These are phyloP conservation scores for Eurystomus glaucurus DNA, from an alignment of 2,797 vertebrate genomes.

Conservation along the genomic window DNA sequence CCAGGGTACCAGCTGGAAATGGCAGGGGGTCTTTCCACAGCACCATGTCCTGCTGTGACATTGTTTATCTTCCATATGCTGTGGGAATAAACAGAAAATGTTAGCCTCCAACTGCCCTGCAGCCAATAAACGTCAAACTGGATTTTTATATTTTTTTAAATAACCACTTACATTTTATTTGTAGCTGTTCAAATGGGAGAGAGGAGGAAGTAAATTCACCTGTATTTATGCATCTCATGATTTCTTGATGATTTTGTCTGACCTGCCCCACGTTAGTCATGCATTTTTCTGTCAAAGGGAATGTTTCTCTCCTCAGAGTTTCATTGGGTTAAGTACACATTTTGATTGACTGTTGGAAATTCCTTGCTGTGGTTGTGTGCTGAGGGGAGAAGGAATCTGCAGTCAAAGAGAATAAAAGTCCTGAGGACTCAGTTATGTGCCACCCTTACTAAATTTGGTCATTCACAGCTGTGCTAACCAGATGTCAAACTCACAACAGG, in stretches of 20 bases:
- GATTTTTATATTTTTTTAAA: background rate
- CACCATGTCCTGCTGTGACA: background rate
- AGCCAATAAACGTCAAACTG: background rate
- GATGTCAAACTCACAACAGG: background rate
- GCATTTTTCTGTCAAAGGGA: background rate
- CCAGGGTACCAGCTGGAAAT: constrained; percentile 6
- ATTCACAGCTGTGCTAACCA: background rate
- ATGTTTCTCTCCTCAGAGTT: background rate
- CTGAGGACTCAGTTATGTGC: background rate
- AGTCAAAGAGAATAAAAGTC: background rate
- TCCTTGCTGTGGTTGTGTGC: background rate
- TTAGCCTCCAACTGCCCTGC: background rate
- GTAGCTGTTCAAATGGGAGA: background rate
- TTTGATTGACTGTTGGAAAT: background rate
- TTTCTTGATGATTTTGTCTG: constrained; percentile 18
- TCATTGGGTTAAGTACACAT: background rate
- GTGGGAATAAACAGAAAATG: background rate
- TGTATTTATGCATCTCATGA: background rate
- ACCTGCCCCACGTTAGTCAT: background rate
- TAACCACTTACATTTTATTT: background rate
- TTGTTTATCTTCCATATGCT: constrained; percentile 15
- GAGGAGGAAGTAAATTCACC: background rate
- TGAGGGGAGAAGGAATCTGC: background rate
- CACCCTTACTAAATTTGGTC: background rate
- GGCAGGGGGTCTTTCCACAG: background rate